Conservation (phyloP, 1,140 invertebrate genomes). For the Drosophila teissieri region DNA sequence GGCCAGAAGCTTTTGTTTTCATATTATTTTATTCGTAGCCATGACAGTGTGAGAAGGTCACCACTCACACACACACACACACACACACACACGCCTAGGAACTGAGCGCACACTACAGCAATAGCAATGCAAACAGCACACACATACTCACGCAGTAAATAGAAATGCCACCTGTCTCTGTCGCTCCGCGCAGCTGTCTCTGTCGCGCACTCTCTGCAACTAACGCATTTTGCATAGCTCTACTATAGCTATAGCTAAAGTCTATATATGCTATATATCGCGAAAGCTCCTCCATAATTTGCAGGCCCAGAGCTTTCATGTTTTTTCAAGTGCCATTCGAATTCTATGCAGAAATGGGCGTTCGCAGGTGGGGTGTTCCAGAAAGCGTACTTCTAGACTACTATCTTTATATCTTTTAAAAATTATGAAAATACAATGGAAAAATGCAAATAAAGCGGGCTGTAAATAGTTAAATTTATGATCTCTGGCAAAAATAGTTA, state of each 20-base stretch:
- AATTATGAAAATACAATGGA: not conserved
- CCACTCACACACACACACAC: conserved; percentile 24
- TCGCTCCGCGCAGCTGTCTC: conserved; percentile 15
- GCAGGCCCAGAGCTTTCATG: conserved; percentile 27
- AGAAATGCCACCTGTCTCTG: conserved; percentile 35
- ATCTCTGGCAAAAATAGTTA: conserved; percentile 14
- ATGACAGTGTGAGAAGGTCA: conserved; percentile 85
- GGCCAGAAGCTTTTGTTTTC: conserved; percentile 80
- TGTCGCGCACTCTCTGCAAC: conserved; percentile 36
- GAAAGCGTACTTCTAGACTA: not conserved
- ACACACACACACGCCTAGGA: conserved; percentile 6
- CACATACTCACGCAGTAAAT: conserved; percentile 73
- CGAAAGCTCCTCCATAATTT: conserved; percentile 48
- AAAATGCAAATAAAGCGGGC: not conserved
- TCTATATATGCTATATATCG: not conserved
- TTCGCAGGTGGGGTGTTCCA: conserved; percentile 1
- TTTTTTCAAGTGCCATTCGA: conserved; percentile 12
- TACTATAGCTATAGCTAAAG: conserved; percentile 7
- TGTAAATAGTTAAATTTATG: not conserved
- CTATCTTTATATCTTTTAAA: no score
- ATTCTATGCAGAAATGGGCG: conserved; percentile 17
- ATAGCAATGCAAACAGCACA: conserved; percentile 59
- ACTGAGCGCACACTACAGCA: conserved; percentile 32
- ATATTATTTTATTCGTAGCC: conserved; percentile 78
- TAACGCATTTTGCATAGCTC: conserved; percentile 69